These are phyloP conservation scores for Rhopalosiphum maidis DNA, from an alignment of 1,140 invertebrate species.

Conservation along the genomic window DNA sequence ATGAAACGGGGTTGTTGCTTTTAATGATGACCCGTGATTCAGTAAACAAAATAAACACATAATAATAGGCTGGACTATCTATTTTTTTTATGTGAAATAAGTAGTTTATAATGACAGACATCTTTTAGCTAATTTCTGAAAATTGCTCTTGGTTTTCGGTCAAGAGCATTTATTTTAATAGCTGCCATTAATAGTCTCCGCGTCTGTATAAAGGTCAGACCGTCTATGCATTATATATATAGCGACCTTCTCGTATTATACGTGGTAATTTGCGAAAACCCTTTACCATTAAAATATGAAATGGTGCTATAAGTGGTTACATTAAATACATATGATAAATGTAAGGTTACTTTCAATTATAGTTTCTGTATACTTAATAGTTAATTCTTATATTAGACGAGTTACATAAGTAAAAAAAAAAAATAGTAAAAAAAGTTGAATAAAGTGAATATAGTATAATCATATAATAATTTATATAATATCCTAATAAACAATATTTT, in stretches of 20 bases:
- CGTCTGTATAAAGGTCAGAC: not conserved
- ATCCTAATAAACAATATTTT: not conserved
- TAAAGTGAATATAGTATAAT: not conserved
- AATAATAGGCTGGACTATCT: not conserved
- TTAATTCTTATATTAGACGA: not conserved
- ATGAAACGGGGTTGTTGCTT: not conserved
- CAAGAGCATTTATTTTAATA: slow-evolving; percentile 38
- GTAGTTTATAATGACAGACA: slow-evolving; percentile 12
- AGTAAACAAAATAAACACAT: slow-evolving; percentile 2
- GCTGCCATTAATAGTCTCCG: not conserved
- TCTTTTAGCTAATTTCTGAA: slow-evolving; percentile 13
- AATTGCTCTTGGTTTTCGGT: not conserved
- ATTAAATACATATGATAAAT: not conserved
- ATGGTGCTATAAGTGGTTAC: not conserved
- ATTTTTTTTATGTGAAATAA: not conserved
- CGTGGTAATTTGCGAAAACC: slow-evolving; percentile 45
- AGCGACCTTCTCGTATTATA: not conserved
- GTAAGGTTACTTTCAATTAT: not conserved
- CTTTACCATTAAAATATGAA: slow-evolving; percentile 25
- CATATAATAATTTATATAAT: not conserved
- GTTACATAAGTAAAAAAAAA: not conserved
- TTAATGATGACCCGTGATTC: not conserved
- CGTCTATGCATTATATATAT: too few relatives aligned
- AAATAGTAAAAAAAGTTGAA: not conserved
- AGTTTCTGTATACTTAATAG: not conserved